Evolutionary conservation across 2,888 invertebrate genomes (phyloP).

Genomic region (Orthonychiurus folsomi): DNA sequence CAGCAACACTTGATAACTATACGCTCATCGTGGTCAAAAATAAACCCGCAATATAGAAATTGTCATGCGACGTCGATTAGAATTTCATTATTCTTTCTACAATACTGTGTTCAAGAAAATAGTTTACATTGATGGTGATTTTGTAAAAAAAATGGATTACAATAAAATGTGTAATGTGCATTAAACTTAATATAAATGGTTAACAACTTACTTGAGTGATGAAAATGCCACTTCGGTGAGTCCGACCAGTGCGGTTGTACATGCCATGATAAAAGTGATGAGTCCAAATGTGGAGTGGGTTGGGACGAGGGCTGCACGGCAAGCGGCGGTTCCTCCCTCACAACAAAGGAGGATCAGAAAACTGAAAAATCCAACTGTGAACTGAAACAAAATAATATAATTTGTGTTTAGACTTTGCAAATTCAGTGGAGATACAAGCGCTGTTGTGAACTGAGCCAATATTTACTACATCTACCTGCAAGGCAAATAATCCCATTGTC

Average conservation of each 20-base stretch:
- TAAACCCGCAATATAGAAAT: no score
- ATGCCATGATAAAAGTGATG: constrained; percentile 70
- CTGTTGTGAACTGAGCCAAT: no score
- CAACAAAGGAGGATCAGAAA: constrained; percentile 77
- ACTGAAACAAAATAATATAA: constrained; percentile 48
- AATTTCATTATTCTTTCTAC: no score
- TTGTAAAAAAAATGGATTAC: no score
- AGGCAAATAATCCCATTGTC: constrained; percentile 75
- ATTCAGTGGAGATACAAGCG: no score
- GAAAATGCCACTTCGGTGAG: constrained; percentile 68
- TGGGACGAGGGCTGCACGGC: constrained; percentile 71
- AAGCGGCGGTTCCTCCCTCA: constrained; percentile 69
- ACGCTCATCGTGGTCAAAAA: no score
- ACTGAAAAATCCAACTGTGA: constrained; percentile 68
- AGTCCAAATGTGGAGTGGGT: constrained; percentile 76
- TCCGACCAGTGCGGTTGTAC: constrained; percentile 70
- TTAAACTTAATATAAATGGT: neutral
- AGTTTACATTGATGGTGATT: no score
- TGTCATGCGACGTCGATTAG: no score
- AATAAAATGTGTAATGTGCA: neutral
- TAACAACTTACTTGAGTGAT: constrained; percentile 56
- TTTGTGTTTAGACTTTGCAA: no score
- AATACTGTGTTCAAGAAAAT: no score
- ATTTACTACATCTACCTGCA: constrained; percentile 56
- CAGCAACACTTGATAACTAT: no score